Percentiles rank a stretch among this genome's conserved stretches.
These are phyloP conservation scores for Phrynocephalus vlangalii DNA, from an alignment of 2,797 vertebrate genomes.

Conservation along the genomic window DNA sequence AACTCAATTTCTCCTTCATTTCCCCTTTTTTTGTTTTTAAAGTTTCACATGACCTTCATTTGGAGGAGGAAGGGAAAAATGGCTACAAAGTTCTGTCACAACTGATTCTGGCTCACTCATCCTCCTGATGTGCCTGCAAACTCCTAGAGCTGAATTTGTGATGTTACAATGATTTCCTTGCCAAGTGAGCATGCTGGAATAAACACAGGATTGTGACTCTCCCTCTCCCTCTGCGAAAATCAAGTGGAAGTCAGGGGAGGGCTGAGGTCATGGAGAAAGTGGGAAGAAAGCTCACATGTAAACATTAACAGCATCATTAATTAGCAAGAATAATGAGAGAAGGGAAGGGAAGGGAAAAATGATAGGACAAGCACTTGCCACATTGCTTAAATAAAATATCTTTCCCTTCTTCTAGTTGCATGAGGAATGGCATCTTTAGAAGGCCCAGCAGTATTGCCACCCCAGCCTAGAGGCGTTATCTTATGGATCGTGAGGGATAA, in stretches of 20 bases:
- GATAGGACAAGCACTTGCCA: neutral
- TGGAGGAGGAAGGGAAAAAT: neutral
- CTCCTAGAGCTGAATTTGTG: conserved; percentile 31
- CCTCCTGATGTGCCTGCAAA: conserved; percentile 23
- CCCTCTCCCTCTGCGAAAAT: neutral
- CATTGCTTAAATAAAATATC: conserved; percentile 23
- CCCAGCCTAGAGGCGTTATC: no score
- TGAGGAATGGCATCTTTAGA: conserved; percentile 21
- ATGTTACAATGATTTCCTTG: conserved; percentile 36
- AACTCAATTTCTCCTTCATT: neutral
- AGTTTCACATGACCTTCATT: conserved; percentile 27
- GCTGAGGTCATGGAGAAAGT: conserved; percentile 10
- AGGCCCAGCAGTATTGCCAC: neutral
- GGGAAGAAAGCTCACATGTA: conserved; percentile 13
- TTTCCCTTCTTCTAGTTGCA: conserved; percentile 11
- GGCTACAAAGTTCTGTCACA: conserved; percentile 40
- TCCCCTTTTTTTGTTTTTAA: neutral
- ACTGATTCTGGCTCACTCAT: neutral
- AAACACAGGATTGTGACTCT: conserved; percentile 19
- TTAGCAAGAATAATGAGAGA: conserved; percentile 39
- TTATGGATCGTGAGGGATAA: no score
- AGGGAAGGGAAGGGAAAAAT: conserved; percentile 7
- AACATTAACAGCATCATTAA: conserved; percentile 30
- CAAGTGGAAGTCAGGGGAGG: neutral
- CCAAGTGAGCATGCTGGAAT: neutral